Conservation (phyloP, 2,797 vertebrate species). For the Xiphophorus birchmanni region DNA sequence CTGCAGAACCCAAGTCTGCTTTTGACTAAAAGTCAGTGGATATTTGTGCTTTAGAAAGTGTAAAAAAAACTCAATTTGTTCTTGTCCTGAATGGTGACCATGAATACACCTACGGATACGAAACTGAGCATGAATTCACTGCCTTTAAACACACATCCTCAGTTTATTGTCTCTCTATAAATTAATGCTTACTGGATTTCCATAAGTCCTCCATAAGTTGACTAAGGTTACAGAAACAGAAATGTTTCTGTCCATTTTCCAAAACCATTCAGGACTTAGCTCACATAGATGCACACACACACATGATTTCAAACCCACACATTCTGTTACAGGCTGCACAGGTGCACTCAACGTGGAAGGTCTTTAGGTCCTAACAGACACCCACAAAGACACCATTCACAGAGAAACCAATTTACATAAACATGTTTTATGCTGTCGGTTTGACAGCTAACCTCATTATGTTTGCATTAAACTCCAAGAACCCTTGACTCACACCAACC, state of each 20-base stretch:
- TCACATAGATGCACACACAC: conserved; percentile 54
- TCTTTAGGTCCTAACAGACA: conserved; percentile 42
- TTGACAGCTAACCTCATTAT: conserved; percentile 32
- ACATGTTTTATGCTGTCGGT: conserved; percentile 26
- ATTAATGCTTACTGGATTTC: not conserved
- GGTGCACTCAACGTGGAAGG: conserved; percentile 43
- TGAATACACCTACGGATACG: not conserved
- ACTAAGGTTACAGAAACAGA: no score
- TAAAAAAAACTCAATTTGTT: no score
- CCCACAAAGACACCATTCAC: conserved; percentile 16
- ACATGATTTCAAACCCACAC: conserved; percentile 57
- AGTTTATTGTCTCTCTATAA: not conserved
- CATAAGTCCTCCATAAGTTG: not conserved
- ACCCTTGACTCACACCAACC: conserved; percentile 26
- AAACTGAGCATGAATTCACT: not conserved
- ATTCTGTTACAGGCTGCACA: conserved; percentile 56
- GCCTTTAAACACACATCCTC: not conserved
- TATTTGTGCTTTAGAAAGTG: no score
- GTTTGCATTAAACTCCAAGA: conserved; percentile 29
- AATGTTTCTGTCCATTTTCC: not conserved
- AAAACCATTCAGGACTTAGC: conserved; percentile 50
- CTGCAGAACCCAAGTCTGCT: no score
- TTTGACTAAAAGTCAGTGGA: no score
- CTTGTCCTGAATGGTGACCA: not conserved
- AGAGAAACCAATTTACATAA: conserved; percentile 41